Evolutionary conservation across 2,797 vertebrate genomes (phyloP), one percentile per base, ranked within the genome.

Genomic region (Salmo trutta): DNA sequence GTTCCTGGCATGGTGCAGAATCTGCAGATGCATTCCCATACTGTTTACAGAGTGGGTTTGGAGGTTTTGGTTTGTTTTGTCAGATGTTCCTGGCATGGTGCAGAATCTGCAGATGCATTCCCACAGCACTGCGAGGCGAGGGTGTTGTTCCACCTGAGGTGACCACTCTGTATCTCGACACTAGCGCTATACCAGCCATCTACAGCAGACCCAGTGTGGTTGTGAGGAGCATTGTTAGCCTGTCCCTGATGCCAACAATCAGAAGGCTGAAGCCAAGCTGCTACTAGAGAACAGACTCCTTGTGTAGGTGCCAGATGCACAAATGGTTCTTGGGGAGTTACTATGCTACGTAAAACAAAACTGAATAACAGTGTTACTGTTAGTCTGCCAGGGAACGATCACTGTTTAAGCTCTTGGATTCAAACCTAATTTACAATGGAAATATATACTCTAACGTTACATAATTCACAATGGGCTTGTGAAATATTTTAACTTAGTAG

Each of bases 151-250:
- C 17, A 29, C 62, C 27, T 51, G 17, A 66, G 64, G 64, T 68
- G 47, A 51, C 41, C 10, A 17, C 74, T 29, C 74, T 66, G n/a
- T 27, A 17, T 41, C 59, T 29, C n/a, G 16, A n/a, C 21, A 67
- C 74, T 19, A 52, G 8, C 73, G 47, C 62, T 59, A 59, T 19
- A n/a, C 56, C 56, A 59, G 56, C 56, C 56, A 59, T 19, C 17
- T 15, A 21, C n/a, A 74, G 24, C 73, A 56, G 62, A 27, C 27
- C 67, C 51, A 47, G 47, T n/a, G 74, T 75, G 74, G 74, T 24
- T 36, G 56, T 64, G 54, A 33, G 21, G 27, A 62, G 29, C 21
- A 33, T 51, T 51, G 66, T 66, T 17, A 66, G 41, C 41, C 41
- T 47, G 29, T 12, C 17, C 16, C 41, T 27, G 59, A 21, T 29